Evolutionary conservation across 2,888 invertebrate species (phyloP).

Genomic region (Actias luna): DNA sequence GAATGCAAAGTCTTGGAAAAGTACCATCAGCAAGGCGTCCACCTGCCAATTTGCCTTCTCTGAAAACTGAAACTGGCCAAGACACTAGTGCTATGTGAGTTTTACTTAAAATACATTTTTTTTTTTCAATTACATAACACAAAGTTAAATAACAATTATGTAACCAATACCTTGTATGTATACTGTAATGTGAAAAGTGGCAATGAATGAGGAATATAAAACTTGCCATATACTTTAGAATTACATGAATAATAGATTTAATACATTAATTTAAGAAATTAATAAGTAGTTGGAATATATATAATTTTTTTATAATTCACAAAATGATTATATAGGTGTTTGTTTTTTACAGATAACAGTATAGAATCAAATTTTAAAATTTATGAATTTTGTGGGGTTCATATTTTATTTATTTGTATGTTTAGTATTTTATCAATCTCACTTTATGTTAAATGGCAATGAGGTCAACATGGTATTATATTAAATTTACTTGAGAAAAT

Average conservation of each 20-base stretch:
- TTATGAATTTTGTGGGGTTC: no score
- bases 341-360: not conserved
- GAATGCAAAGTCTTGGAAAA: slow-evolving; percentile 99
- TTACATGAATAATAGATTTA: not conserved
- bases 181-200: not conserved
- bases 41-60: slow-evolving; percentile 99
- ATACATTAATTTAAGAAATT: not conserved
- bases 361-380: no score
- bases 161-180: not conserved
- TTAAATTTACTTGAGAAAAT: no score
- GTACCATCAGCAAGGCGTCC: slow-evolving; percentile 98
- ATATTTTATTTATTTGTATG: no score
- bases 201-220: not conserved
- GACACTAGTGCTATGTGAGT: slow-evolving; percentile 75
- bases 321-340: not conserved
- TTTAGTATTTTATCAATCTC: no score
- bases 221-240: not conserved
- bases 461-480: no score
- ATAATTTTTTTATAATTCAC: not conserved
- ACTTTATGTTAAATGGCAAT: no score
- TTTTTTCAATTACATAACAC: not conserved
- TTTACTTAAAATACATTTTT: slow-evolving; percentile 12
- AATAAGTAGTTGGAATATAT: not conserved
- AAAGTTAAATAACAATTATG: not conserved
- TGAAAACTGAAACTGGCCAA: slow-evolving; percentile 94